phyloP scores from a whole-genome alignment of 2,113 vertebrate genomes.

The Amblyopsis rosae region DNA sequence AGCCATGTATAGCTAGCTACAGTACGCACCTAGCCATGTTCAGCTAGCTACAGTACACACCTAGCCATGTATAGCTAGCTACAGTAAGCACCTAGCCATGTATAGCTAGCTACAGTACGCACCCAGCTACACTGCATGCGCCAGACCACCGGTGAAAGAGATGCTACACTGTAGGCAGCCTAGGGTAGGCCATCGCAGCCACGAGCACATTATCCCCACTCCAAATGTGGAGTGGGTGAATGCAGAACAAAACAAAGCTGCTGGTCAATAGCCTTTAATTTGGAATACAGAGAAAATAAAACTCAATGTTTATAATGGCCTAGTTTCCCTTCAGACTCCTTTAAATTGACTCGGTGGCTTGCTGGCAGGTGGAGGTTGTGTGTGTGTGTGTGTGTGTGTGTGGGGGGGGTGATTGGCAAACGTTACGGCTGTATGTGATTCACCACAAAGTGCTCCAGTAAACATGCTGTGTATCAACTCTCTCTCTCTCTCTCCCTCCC shows the following conservation, averaged over 20 bases:
- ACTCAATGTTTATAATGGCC: conserved; percentile 51
- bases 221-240: conserved; percentile 30
- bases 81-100: conserved; percentile 41
- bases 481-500: neutral
- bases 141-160: conserved; percentile 46
- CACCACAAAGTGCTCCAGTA: conserved; percentile 12
- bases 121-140: conserved; percentile 47
- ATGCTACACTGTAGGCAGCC: conserved; percentile 44
- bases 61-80: too few species aligned
- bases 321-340: conserved; percentile 61
- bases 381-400: too few species aligned
- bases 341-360: conserved; percentile 68
- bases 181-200: conserved; percentile 58
- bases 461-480: conserved; percentile 31
- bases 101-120: conserved; percentile 58
- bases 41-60: too few species aligned
- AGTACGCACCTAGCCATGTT: too few species aligned
- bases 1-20: too few species aligned
- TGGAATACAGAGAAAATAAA: conserved; percentile 61
- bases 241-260: conserved; percentile 58
- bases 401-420: conserved; percentile 39
- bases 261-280: conserved; percentile 68
- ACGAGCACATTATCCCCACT: conserved; percentile 42
- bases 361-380: conserved; percentile 55
- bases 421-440: conserved; percentile 29